Evolutionary conservation across 2,113 vertebrate species (phyloP), one percentile per base, ranked within the genome.

Genomic region (Chrysochloris asiatica): DNA sequence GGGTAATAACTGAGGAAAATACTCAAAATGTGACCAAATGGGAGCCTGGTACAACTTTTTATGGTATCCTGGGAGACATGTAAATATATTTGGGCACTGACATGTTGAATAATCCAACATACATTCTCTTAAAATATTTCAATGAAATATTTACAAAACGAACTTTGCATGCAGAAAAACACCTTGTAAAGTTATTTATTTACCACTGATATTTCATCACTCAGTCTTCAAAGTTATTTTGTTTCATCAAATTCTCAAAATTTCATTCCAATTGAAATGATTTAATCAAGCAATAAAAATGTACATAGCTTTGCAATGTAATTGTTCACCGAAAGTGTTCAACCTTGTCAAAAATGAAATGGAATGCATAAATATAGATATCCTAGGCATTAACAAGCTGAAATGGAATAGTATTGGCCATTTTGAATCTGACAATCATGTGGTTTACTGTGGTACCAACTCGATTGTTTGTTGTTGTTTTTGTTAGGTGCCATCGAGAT

Each of bases 271-370:
- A 83, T 76, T 59, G 10, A 87, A 84, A 17, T 30, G 12, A 73
- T 63, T 75, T 38, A 56, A 84, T 83, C 52, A 94, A 41, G 48
- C 67, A 48, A 59, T 63, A 43, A 86, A 83, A 83, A 83, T 38
- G 22, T 77, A 17, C n/a, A 3, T 67, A 56, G 36, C 28, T 33
- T 77, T 76, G 24, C 26, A 86, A 82, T 9, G 3, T 3, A 43
- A 45, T 54, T 85, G 4, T 82, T 82, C 11, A 41, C 38, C 50
- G 69, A 19, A 82, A 50, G 22, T 73, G 6, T 69, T 78, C 6
- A 67, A 8, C 38, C 7, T 21, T 85, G 59, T 59, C 54, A 82
- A 90, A 90, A 93, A 56, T 73, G 30, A 67, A 95, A 83, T 13
- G 28, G 36, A n/a, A 38, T 30, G n/a, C n/a, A n/a, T n/a, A n/a